Evolutionary conservation across 2,888 invertebrate species (phyloP).

Genomic region (Trichacis sp.): DNA sequence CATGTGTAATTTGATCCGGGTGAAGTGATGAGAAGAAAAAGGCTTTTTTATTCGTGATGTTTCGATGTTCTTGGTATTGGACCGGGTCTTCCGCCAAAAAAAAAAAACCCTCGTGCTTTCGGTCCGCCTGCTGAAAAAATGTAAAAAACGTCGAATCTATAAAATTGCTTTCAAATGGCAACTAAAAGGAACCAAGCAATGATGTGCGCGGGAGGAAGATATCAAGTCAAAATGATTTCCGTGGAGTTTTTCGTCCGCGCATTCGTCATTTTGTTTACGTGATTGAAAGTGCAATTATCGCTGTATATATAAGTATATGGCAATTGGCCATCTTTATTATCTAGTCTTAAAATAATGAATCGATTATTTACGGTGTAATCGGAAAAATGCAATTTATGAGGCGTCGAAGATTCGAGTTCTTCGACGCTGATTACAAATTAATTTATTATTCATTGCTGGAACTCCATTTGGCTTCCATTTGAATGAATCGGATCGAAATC

Average conservation of each 20-base stretch:
- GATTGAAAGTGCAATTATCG: conserved; percentile 36
- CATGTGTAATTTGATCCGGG: no score
- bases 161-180: no score
- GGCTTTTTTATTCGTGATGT: conserved; percentile 23
- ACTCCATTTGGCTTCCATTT: neutral
- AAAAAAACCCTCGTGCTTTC: conserved; percentile 11
- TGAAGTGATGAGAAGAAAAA: conserved; percentile 8
- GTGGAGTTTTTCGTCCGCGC: no score
- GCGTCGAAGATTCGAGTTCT: neutral
- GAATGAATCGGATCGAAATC: neutral
- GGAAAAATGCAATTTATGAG: neutral
- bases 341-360: conserved; percentile 29
- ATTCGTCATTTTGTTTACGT: no score
- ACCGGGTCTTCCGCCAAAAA: conserved; percentile 28
- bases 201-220: no score
- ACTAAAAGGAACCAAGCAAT: no score
- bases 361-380: neutral
- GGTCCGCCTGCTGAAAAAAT: conserved; percentile 2
- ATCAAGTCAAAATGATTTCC: no score
- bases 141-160: neutral
- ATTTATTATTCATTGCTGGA: no score
- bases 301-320: conserved; percentile 25
- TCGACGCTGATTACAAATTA: neutral
- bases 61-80: conserved; percentile 22
- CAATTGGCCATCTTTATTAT: conserved; percentile 18